These are phyloP conservation scores for Rhabdophis nuchalis DNA, from an alignment of 2,797 vertebrate genomes.

Conservation along the genomic window DNA sequence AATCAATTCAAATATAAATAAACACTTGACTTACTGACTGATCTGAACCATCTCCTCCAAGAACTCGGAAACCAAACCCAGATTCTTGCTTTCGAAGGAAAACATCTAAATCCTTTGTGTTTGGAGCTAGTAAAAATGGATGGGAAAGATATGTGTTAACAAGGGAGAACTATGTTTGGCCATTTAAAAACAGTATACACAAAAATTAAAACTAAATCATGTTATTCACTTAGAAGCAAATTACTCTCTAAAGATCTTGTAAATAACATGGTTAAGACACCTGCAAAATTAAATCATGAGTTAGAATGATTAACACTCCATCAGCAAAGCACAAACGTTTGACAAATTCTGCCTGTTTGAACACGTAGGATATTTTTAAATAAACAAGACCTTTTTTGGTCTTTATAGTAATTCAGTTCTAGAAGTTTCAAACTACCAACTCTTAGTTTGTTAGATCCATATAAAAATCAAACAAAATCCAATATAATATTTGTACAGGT, in stretches of 20 bases:
- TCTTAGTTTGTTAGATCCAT: not conserved
- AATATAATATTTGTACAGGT: not conserved
- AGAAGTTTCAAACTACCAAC: not conserved
- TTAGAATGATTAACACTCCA: not conserved
- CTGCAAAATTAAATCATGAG: not conserved
- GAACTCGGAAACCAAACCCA: conserved; percentile 95
- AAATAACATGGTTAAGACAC: not conserved
- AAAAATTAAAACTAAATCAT: not conserved
- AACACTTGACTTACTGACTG: conserved; percentile 82
- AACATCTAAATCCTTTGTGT: conserved; percentile 94
- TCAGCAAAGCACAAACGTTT: not conserved
- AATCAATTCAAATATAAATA: not conserved
- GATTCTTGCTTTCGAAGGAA: conserved; percentile 96
- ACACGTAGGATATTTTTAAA: not conserved
- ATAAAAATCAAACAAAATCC: not conserved
- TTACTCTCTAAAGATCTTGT: not conserved
- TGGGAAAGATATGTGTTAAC: not conserved
- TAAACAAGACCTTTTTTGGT: not conserved
- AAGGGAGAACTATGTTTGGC: not conserved
- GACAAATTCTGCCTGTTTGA: not conserved
- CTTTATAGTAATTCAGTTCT: not conserved
- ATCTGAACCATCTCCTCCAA: conserved; percentile 95
- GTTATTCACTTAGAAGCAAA: not conserved
- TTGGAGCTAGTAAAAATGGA: conserved; percentile 76
- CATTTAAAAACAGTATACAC: not conserved